Evolutionary conservation across 30 jellyfish, hydroid and myxozoan species (phyloP).

Genomic region (Phacellophora camtschatica): DNA sequence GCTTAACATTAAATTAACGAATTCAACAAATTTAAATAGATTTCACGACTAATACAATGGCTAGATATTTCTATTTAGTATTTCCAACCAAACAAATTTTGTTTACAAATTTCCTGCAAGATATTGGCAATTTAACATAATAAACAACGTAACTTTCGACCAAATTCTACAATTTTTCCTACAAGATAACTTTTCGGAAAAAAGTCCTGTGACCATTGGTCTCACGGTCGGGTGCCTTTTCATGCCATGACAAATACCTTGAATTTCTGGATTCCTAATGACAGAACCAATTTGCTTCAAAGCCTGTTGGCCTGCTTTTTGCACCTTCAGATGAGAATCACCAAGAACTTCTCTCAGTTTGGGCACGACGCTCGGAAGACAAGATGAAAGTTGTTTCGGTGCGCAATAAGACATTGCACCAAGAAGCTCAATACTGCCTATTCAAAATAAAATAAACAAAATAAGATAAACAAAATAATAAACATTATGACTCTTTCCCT

Average conservation of each 20-base stretch:
- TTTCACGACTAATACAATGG: too few relatives aligned
- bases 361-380: slow-evolving; percentile 97
- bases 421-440: slow-evolving; percentile 96
- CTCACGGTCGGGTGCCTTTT: too few relatives aligned
- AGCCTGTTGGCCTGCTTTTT: slow-evolving; percentile 98
- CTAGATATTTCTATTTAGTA: too few relatives aligned
- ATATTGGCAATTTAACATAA: too few relatives aligned
- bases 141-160: too few relatives aligned
- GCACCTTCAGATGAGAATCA: slow-evolving; percentile 95
- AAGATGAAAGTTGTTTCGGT: slow-evolving; percentile 96
- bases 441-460: not conserved
- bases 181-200: too few relatives aligned
- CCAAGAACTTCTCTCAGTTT: slow-evolving; percentile 82
- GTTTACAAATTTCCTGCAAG: too few relatives aligned
- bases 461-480: not conserved
- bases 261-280: slow-evolving; percentile 95
- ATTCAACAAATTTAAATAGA: too few relatives aligned
- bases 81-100: too few relatives aligned
- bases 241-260: slow-evolving; percentile 58
- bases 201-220: too few relatives aligned
- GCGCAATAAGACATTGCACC: slow-evolving; percentile 99
- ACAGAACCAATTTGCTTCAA: slow-evolving; percentile 96
- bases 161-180: too few relatives aligned
- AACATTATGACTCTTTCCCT: not conserved
- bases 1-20: too few relatives aligned